Evolutionary conservation across 2,113 vertebrate species (phyloP).

Genomic region (Xenopus borealis): DNA sequence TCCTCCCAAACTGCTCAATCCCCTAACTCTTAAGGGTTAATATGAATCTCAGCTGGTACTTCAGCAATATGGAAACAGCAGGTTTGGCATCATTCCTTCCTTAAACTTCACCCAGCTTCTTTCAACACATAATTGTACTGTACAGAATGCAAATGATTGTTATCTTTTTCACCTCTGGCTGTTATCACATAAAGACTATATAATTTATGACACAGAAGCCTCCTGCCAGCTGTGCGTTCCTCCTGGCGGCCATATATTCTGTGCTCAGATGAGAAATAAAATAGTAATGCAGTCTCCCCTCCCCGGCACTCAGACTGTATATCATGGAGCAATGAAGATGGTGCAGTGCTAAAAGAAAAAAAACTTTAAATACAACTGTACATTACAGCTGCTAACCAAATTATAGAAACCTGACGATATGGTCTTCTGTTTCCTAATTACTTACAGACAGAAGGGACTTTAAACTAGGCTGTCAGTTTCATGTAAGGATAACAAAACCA

Average conservation of each 20-base stretch:
- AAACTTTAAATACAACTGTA: slow-evolving; percentile 26
- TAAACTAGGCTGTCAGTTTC: not conserved
- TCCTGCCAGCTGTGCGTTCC: slow-evolving; percentile 42
- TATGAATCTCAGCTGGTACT: not conserved
- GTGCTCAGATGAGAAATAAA: slow-evolving; percentile 27
- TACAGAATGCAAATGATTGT: slow-evolving; percentile 37
- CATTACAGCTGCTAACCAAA: slow-evolving; percentile 25
- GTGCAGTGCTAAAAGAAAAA: slow-evolving; percentile 13
- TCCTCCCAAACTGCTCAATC: too few relatives aligned
- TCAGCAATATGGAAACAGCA: not conserved
- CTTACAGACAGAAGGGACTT: slow-evolving; percentile 13
- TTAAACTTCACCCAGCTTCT: not conserved
- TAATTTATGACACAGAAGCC: slow-evolving; percentile 36
- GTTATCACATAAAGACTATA: slow-evolving; percentile 45
- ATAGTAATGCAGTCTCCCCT: slow-evolving; percentile 39
- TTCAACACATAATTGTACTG: not conserved
- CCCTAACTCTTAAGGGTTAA: not conserved
- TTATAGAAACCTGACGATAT: slow-evolving; percentile 22
- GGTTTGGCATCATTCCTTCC: not conserved
- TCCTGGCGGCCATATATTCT: slow-evolving; percentile 38
- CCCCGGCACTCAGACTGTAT: slow-evolving; percentile 36
- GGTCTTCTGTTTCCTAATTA: too few relatives aligned
- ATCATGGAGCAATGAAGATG: slow-evolving; percentile 35
- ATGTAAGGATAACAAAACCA: too few relatives aligned
- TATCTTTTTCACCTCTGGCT: slow-evolving; percentile 43